Base-by-base conservation (phyloP, 1,140 invertebrate species). In the Drosophila biarmipes region DNA sequence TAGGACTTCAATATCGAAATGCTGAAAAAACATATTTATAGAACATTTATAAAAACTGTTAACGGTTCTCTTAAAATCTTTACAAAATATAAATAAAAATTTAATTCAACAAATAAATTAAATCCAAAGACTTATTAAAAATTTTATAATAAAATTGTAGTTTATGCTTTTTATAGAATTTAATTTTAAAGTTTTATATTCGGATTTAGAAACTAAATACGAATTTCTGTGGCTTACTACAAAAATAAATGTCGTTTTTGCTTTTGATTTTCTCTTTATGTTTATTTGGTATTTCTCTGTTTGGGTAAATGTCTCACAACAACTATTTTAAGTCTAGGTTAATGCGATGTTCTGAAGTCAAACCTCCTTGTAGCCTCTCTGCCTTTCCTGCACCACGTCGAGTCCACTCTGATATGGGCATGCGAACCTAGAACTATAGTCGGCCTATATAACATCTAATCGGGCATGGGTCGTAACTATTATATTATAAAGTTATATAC, bases 301-400 rank as follows among this genome's bases (percentile, higher is more conserved):
- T 62, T 69, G 69, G 82, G 78, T 86, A 86, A 87, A 86, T 86
- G 69, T 86, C 74, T 87, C 81, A 82, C 81, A 86, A 86, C 81
- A 86, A 87, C 81, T 86, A 86, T 53, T 71, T 69, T 87, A 89
- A 78, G 66, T 64, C 69, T 87, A 89, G 78, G 45, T 29, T 87
- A 59, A 73, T 67, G 59, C 46, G 54, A 81, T 85, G 78, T 43
- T 49, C 38, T 45, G 40, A 51, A 62, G 35, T 57, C 66, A 49
- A 57, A 54, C 38, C 49, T 54, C n/a, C 49, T 7, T 27, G 17
- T 34, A 42, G 34, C 49, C 31, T n/a, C 17, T 56, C 35, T 11
- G 6, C 14, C 27, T 24, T 15, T 43, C 2, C 24, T 40, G 31
- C 21, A 35, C 19, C 17, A 35, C 12, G 14, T 61, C 42, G 27